Evolutionary conservation across 2,113 vertebrate species (phyloP).

Genomic region (Brachypodius melanocephalos): DNA sequence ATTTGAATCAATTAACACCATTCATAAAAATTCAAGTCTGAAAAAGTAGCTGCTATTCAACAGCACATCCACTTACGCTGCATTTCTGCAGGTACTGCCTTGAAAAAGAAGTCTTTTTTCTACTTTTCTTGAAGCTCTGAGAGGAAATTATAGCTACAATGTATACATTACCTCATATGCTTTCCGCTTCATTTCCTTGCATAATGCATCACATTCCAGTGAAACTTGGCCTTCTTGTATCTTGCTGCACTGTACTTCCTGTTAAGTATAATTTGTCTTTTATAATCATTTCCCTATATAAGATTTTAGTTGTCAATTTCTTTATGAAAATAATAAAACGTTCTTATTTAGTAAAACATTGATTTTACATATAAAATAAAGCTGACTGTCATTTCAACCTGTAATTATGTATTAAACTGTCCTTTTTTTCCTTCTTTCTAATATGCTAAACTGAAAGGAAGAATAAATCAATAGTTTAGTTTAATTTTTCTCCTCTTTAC

Average conservation of each 20-base stretch:
- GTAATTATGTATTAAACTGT: background rate
- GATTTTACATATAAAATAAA: background rate
- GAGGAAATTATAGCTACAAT: background rate
- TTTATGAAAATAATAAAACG: background rate
- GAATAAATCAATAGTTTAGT: background rate
- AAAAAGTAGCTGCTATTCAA: background rate
- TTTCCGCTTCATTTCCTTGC: slow-evolving; percentile 85
- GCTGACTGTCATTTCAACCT: background rate
- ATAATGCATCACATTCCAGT: slow-evolving; percentile 83
- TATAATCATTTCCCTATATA: background rate
- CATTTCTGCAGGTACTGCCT: background rate
- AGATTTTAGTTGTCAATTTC: background rate
- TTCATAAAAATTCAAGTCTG: background rate
- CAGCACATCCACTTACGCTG: background rate
- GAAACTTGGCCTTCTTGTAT: slow-evolving; percentile 69
- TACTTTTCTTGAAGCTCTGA: background rate
- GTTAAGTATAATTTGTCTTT: slow-evolving; percentile 18
- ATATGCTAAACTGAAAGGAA: background rate
- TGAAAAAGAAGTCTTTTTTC: background rate
- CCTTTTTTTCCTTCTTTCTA: background rate
- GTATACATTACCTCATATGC: slow-evolving; percentile 81
- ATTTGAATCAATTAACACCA: background rate
- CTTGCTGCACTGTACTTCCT: slow-evolving; percentile 85
- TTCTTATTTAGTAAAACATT: background rate
- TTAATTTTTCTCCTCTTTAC: background rate